phyloP scores from a whole-genome alignment of 2,888 invertebrate species.

The Drosophila paracracens region DNA sequence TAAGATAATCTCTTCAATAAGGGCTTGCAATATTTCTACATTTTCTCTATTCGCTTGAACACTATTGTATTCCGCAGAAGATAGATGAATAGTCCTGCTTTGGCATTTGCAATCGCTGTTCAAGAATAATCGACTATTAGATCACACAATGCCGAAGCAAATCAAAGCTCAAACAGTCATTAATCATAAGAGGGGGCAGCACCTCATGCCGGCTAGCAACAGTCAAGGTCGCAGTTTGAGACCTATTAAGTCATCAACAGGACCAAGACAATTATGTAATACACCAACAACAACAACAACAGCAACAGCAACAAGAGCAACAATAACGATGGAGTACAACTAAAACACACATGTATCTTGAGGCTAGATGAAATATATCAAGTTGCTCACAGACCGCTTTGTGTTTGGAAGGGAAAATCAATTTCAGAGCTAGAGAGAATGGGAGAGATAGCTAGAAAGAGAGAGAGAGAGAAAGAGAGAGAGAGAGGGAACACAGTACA shows the following conservation, averaged over 20 bases:
- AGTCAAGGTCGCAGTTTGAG: slow-evolving; percentile 54
- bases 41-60: neutral
- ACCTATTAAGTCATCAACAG: slow-evolving; percentile 66
- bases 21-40: neutral
- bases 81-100: neutral
- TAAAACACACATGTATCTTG: slow-evolving; percentile 26
- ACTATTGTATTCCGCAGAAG: neutral
- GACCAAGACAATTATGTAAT: slow-evolving; percentile 58
- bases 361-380: slow-evolving; percentile 30
- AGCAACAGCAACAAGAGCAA: neutral
- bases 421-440: slow-evolving; percentile 25
- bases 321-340: slow-evolving; percentile 14
- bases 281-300: slow-evolving; percentile 8
- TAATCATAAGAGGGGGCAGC: slow-evolving; percentile 41
- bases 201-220: slow-evolving; percentile 12
- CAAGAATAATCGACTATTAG: slow-evolving; percentile 18
- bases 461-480: neutral
- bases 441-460: neutral
- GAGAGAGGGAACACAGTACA: neutral
- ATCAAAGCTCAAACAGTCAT: slow-evolving; percentile 37
- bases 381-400: slow-evolving; percentile 8
- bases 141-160: slow-evolving; percentile 20
- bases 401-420: slow-evolving; percentile 48
- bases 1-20: neutral
- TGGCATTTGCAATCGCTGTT: neutral